Base-by-base conservation (phyloP, 2,888 invertebrate species). In the Athrips mouffetella region DNA sequence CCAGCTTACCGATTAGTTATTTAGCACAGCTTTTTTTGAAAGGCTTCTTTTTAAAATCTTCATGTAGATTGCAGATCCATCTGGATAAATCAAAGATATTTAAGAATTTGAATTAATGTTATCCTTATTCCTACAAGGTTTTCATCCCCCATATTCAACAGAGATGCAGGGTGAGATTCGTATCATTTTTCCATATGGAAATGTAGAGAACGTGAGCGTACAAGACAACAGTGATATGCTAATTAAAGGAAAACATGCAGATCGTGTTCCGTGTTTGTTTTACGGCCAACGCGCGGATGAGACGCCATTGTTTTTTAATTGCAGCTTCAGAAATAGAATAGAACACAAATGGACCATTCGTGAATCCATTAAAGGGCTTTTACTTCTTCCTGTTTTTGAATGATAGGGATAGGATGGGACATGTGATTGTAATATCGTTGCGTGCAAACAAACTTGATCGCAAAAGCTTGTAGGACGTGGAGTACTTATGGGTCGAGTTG, bases 121-220 rank as follows among this genome's bases (percentile, higher is more conserved):
- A n/a, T n/a, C n/a, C n/a, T n/a, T n/a, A n/a, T n/a, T n/a, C n/a
- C n/a, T n/a, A n/a, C n/a, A n/a, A n/a, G n/a, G n/a, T 25, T 30
- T 29, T 31, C 21, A 31, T n/a, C 7, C n/a, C n/a, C n/a, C 21
- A 20, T 30, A 8, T 4, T 20, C 25, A n/a, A n/a, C 10, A 39
- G 42, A 33, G 35, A 42, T 20, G 10, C 13, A 48, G 70, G 66
- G 69, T 63, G 76, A 76, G 76, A 78, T 72, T 72, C 73, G 77
- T 73, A 82, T 85, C 80, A 85, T 88, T 88, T 88, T 88, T 87
- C 82, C 86, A 85, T 88, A 88, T 87, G 88, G 83, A 83, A 86
- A 88, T 88, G 76, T 76, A 79, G 72, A 76, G 76, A 78, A 71
- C 79, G 67, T n/a, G 67, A 73, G 67, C 79, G 77, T 60, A 74